Evolutionary conservation across 1,140 invertebrate genomes (phyloP).

Genomic region (Brachionus rubens): DNA sequence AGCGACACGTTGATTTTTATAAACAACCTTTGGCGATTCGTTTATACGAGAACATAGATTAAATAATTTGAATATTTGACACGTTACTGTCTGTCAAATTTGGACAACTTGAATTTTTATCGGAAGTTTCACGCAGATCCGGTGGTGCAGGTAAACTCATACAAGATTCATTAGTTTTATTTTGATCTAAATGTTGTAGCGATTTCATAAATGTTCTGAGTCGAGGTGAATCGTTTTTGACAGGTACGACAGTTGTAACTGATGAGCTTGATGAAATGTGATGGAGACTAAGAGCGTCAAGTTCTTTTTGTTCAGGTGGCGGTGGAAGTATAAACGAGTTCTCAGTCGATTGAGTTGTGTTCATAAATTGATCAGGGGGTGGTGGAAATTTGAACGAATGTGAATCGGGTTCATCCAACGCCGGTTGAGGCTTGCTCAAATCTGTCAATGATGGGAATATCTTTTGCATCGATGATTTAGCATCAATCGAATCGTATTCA

Average conservation of each 20-base stretch:
- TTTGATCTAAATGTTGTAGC: neutral
- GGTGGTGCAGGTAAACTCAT: neutral
- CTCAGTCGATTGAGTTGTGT: neutral
- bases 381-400: conserved; percentile 36
- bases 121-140: neutral
- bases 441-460: neutral
- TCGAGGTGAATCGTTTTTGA: neutral
- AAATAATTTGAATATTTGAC: conserved; percentile 35
- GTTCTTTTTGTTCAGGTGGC: conserved; percentile 16
- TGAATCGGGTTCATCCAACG: neutral
- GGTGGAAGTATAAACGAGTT: neutral
- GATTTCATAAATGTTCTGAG: conserved; percentile 36
- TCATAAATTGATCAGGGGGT: conserved; percentile 26
- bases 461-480: neutral
- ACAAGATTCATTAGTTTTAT: neutral
- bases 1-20: neutral
- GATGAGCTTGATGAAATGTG: conserved; percentile 10
- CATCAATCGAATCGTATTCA: conserved; percentile 2
- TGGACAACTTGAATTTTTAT: neutral
- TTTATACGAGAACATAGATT: neutral
- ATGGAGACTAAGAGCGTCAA: neutral
- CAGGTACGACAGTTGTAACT: neutral
- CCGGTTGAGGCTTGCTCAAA: neutral
- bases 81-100: neutral
- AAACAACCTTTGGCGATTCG: neutral